phyloP scores from a whole-genome alignment of 1,140 invertebrate genomes.

The Papilio helenus region DNA sequence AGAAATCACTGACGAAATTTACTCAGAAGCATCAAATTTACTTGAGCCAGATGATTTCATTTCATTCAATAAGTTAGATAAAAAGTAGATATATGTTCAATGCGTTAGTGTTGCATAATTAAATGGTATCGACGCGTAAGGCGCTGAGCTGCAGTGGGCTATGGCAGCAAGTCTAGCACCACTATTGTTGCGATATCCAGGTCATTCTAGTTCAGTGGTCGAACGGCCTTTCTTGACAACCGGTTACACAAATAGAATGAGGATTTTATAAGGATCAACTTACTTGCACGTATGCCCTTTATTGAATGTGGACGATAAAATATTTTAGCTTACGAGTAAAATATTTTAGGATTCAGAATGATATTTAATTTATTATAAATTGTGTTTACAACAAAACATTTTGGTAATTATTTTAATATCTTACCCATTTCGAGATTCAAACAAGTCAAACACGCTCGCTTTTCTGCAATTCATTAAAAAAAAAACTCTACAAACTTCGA shows the following conservation, averaged over 20 bases:
- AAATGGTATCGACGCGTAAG: constrained; percentile 21
- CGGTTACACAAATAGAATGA: constrained; percentile 31
- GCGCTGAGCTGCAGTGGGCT: neutral
- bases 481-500: too few species aligned
- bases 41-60: neutral
- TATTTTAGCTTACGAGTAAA: neutral
- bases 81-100: neutral
- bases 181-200: constrained; percentile 65
- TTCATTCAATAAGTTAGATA: neutral
- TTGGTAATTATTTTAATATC: too few species aligned
- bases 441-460: neutral
- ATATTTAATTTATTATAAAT: too few species aligned
- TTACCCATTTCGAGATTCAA: too few species aligned
- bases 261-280: constrained; percentile 32
- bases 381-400: too few species aligned
- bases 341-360: too few species aligned
- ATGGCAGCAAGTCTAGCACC: constrained; percentile 28
- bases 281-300: neutral
- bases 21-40: too few species aligned
- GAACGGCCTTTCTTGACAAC: constrained; percentile 55
- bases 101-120: constrained; percentile 27
- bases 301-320: neutral
- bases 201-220: constrained; percentile 69
- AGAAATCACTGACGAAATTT: too few species aligned
- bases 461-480: too few species aligned